phyloP scores from a whole-genome alignment of 2,888 invertebrate genomes.

The Dryomyza anilis region DNA sequence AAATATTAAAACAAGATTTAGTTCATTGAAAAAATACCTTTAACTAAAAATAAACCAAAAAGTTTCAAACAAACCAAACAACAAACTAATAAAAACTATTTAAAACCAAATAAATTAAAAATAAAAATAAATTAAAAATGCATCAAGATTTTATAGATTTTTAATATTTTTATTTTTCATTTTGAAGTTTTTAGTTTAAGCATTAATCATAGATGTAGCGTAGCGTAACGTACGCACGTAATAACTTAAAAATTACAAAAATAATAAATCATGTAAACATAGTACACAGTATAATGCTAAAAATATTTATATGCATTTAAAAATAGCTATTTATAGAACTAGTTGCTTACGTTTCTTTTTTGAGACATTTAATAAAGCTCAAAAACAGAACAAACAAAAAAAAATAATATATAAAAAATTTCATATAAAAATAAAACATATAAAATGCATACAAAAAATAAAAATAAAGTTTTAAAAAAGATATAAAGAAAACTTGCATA shows the following conservation, averaged over 20 bases:
- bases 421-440: not conserved
- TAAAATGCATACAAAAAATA: not conserved
- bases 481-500: too few relatives aligned
- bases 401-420: not conserved
- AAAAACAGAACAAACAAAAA: slow-evolving; percentile 12
- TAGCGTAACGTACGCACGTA: too few relatives aligned
- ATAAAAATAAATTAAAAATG: too few relatives aligned
- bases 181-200: slow-evolving; percentile 28
- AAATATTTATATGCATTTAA: slow-evolving; percentile 15
- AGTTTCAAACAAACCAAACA: too few relatives aligned
- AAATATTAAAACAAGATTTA: too few relatives aligned
- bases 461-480: not conserved
- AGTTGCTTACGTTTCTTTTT: too few relatives aligned
- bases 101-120: too few relatives aligned
- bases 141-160: slow-evolving; percentile 19
- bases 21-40: too few relatives aligned
- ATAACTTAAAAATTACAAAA: slow-evolving; percentile 9
- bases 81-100: too few relatives aligned
- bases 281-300: not conserved
- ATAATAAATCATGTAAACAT: slow-evolving; percentile 18
- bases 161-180: slow-evolving; percentile 40
- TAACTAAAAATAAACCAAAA: too few relatives aligned
- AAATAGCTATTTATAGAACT: too few relatives aligned
- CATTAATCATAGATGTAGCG: slow-evolving; percentile 17
- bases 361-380: not conserved